These are phyloP conservation scores for Monopterus albus DNA, from an alignment of 2,113 vertebrate species.

Conservation along the genomic window DNA sequence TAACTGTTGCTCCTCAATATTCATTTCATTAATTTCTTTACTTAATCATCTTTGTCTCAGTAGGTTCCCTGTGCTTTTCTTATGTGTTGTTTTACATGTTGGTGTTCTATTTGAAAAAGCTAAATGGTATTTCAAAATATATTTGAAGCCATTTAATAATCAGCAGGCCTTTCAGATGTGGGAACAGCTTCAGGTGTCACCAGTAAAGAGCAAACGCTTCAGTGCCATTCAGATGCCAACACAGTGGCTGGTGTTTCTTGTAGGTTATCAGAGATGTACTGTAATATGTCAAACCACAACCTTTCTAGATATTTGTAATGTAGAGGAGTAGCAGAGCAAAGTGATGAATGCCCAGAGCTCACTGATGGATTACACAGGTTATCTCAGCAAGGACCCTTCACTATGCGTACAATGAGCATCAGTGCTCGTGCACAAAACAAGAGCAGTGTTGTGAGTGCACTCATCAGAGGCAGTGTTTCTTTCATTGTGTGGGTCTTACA, in stretches of 20 bases:
- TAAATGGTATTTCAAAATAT: too few species aligned
- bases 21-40: too few species aligned
- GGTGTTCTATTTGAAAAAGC: too few species aligned
- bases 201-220: not conserved
- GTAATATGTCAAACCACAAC: not conserved
- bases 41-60: not conserved
- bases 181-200: not conserved
- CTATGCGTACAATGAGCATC: not conserved
- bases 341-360: constrained; percentile 17
- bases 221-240: not conserved
- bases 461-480: constrained; percentile 4
- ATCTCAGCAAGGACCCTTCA: constrained; percentile 9
- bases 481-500: not conserved
- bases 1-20: not conserved
- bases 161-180: not conserved
- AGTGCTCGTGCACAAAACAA: not conserved
- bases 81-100: not conserved
- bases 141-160: not conserved
- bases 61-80: not conserved
- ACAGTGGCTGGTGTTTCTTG: not conserved
- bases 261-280: not conserved
- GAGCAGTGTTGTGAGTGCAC: not conserved
- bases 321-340: constrained; percentile 6
- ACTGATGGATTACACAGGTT: constrained; percentile 12
- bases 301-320: constrained; percentile 6